Conservation (phyloP, 2,888 invertebrate genomes). For the Allacma fusca region DNA sequence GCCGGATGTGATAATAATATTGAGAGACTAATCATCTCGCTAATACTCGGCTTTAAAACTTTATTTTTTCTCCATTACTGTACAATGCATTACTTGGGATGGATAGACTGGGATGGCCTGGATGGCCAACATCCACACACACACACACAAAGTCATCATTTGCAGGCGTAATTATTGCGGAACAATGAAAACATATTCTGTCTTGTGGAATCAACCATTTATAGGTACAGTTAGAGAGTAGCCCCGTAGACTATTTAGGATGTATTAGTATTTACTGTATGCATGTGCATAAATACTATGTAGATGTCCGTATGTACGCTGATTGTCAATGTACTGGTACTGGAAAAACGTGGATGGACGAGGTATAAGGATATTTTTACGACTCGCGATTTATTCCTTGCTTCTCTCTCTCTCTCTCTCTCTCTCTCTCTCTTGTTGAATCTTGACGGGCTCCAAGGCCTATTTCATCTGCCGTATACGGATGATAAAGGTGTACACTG, state of each 20-base stretch:
- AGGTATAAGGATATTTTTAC: background rate
- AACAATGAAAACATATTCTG: no score
- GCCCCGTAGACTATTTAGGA: no score
- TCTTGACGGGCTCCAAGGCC: no score
- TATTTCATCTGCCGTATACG: no score
- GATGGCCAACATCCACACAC: no score
- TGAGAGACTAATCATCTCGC: constrained; percentile 12
- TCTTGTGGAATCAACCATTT: no score
- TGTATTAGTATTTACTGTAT: no score
- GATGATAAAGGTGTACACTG: no score
- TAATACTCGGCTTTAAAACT: constrained; percentile 8
- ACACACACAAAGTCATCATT: constrained; percentile 37
- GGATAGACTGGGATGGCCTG: background rate
- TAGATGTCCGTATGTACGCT: no score
- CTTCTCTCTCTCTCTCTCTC: background rate
- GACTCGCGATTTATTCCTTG: background rate
- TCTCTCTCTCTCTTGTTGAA: background rate
- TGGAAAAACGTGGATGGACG: background rate
- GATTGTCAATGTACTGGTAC: no score
- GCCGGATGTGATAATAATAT: constrained; percentile 22
- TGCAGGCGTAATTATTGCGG: constrained; percentile 1
- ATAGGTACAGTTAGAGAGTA: no score
- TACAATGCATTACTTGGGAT: background rate
- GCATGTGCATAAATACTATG: no score
- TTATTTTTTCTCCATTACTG: constrained; percentile 6